A percentile compares a stretch with the other conserved stretches of the same genome.
phyloP scores from a whole-genome alignment of 2,113 vertebrate genomes.

The Apteryx owenii region DNA sequence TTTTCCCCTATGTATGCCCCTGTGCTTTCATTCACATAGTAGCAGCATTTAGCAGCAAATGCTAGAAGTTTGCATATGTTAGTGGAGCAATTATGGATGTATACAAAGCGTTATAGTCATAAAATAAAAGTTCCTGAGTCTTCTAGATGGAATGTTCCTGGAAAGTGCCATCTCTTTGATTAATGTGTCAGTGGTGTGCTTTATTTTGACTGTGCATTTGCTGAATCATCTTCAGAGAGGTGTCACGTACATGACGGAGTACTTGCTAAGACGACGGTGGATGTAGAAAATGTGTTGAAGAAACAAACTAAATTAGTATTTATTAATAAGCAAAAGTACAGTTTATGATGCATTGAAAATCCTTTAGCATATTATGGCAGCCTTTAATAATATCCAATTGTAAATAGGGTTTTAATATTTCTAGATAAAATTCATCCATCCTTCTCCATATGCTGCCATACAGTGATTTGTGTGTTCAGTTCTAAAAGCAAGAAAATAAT shows the following conservation, averaged over 20 bases:
- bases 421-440: constrained; percentile 1
- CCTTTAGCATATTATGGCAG: background rate
- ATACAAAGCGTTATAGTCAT: background rate
- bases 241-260: constrained; percentile 29
- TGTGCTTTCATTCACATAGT: constrained; percentile 23
- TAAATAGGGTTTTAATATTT: constrained; percentile 52
- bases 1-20: background rate
- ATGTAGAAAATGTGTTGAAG: constrained; percentile 54
- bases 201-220: constrained; percentile 16
- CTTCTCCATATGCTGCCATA: background rate
- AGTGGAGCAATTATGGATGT: constrained; percentile 32
- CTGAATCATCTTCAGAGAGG: background rate
- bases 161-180: background rate
- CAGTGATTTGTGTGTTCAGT: background rate
- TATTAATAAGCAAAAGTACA: constrained; percentile 63
- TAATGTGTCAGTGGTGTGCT: constrained; percentile 21
- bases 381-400: constrained; percentile 17
- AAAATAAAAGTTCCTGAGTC: constrained; percentile 53
- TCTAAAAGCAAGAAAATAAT: constrained; percentile 18
- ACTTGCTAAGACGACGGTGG: constrained; percentile 36
- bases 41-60: background rate
- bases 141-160: constrained; percentile 39
- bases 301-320: constrained; percentile 62
- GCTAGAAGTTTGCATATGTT: background rate
- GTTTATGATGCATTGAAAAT: constrained; percentile 47